Base-by-base conservation (phyloP, 1,140 invertebrate species). In the Cyclargus thomasi region DNA sequence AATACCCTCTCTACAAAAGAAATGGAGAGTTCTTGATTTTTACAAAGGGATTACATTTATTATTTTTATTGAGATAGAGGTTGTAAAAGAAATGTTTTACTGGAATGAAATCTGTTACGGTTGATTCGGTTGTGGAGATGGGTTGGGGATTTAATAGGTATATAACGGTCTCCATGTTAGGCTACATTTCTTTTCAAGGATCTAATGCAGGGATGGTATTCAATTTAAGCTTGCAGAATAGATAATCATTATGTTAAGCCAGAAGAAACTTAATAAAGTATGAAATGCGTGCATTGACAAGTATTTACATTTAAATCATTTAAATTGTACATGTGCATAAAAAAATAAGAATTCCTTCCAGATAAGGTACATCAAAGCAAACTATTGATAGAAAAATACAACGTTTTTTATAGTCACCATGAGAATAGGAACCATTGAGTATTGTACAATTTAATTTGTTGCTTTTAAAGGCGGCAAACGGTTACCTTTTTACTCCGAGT, bases 401-500 rank as follows among this genome's bases (percentile, higher is more conserved):
- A 14, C 2, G 29, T 8, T 7, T 47, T 47, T 3, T 16, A 16
- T 47, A 14, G 14, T 47, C 39, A 47, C 11, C 10, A 47, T 14
- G 39, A 47, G 39, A 47, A 47, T 47, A 47, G 39, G 3, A 18
- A 59, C 18, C 55, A 20, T 59, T 59, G 20, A 59, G 59, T 70
- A 63, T 70, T 36, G 47, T 62, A 63, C 62, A 70, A 65, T 66
- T 59, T 59, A 59, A 59, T 59, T 70, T 20, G 64, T 35, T 59
- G 17, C 55, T 59, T 57, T 55, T 59, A 17, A 59, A 65, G 62
- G 64, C 59, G 67, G 67, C 69, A 75, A 74, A 73, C 66, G 67
- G 67, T 70, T 71, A 72, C 70, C 71, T 20, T 74, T 59, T 59
- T 59, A 59, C 55, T 59, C 55, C 67, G 69, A 67, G 18, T 17